Conservation (phyloP, 2,797 vertebrate genomes). For the Hypotaenidia philippensis region DNA sequence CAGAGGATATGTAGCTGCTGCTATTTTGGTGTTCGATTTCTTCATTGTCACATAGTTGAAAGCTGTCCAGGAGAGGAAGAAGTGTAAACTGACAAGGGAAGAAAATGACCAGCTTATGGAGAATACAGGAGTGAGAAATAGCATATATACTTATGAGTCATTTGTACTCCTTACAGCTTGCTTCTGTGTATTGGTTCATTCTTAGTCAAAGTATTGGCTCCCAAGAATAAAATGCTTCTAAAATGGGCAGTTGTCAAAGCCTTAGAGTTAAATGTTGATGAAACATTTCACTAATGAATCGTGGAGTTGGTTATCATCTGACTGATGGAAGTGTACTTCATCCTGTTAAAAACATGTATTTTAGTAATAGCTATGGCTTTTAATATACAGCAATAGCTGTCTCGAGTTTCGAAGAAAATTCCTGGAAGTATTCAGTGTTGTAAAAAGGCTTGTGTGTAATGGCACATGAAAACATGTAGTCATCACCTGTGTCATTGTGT, state of each 20-base stretch:
- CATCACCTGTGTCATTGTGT: neutral
- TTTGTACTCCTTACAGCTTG: neutral
- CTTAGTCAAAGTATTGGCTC: neutral
- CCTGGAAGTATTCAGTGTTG: neutral
- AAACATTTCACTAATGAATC: neutral
- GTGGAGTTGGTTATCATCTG: neutral
- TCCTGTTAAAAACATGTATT: neutral
- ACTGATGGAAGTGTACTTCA: neutral
- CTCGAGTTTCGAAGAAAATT: neutral
- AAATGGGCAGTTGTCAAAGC: neutral
- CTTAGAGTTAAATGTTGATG: neutral
- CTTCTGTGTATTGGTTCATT: neutral
- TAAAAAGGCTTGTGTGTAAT: neutral
- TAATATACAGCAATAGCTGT: neutral
- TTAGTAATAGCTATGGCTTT: neutral
- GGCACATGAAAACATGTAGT: neutral
- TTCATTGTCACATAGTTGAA: conserved; percentile 95
- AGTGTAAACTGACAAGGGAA: conserved; percentile 67
- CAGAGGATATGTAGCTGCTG: conserved; percentile 91
- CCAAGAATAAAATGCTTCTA: neutral
- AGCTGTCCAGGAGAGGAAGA: conserved; percentile 88
- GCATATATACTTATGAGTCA: neutral
- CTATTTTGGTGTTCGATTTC: conserved; percentile 86
- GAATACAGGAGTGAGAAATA: neutral
- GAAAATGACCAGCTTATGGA: conserved; percentile 51